Conservation (phyloP, 2,888 invertebrate genomes). For the Aphodius sticticus region DNA sequence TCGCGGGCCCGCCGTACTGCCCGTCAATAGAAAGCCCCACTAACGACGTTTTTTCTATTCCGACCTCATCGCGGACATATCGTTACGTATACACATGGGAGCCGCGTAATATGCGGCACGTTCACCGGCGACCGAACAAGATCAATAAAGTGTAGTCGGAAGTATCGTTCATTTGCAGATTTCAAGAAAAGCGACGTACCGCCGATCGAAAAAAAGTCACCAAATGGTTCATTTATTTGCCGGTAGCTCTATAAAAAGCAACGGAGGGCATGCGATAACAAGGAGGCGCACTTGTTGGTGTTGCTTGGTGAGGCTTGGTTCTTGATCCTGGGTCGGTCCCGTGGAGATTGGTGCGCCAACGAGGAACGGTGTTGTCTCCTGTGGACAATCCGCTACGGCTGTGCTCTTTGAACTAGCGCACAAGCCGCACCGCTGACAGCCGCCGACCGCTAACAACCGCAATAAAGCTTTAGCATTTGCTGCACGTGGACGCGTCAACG, state of each 20-base stretch:
- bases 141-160: slow-evolving; percentile 39
- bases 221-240: slow-evolving; percentile 39
- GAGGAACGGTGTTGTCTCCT: slow-evolving; percentile 29
- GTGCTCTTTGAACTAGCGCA: slow-evolving; percentile 29
- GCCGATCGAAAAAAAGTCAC: slow-evolving; percentile 26
- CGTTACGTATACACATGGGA: slow-evolving; percentile 29
- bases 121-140: slow-evolving; percentile 27
- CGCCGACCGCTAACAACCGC: slow-evolving; percentile 33
- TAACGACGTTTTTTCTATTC: slow-evolving; percentile 27
- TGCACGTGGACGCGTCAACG: slow-evolving; percentile 30
- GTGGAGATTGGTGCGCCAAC: slow-evolving; percentile 36
- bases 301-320: background rate
- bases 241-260: slow-evolving; percentile 37
- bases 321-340: slow-evolving; percentile 38
- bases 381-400: slow-evolving; percentile 34
- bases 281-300: slow-evolving; percentile 28
- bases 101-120: slow-evolving; percentile 30
- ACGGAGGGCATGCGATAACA: slow-evolving; percentile 37
- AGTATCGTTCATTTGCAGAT: slow-evolving; percentile 37
- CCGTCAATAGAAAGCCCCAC: slow-evolving; percentile 17
- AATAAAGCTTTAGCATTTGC: slow-evolving; percentile 37
- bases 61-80: slow-evolving; percentile 30
- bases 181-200: slow-evolving; percentile 33
- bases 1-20: background rate
- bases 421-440: slow-evolving; percentile 32